phyloP scores from a whole-genome alignment of 2,888 invertebrate species.

The Tipula helvola region DNA sequence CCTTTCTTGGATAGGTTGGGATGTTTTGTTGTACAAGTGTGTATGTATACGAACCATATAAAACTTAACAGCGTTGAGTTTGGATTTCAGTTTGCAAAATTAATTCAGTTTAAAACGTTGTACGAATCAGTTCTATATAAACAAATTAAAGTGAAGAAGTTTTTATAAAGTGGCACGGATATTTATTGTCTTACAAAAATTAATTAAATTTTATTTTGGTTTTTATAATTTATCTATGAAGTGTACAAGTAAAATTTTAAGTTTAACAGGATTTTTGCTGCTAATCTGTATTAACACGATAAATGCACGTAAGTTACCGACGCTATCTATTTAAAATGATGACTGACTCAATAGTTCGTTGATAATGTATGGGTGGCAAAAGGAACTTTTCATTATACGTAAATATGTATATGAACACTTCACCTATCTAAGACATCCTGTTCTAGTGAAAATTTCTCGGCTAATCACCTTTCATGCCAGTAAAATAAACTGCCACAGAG shows the following conservation, averaged over 20 bases:
- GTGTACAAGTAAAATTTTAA: background rate
- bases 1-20: no score
- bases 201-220: background rate
- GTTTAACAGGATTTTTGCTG: background rate
- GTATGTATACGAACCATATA: background rate
- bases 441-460: no score
- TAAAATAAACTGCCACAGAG: no score
- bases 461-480: no score
- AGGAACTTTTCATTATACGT: no score
- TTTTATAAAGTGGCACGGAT: background rate
- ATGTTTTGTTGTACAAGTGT: no score
- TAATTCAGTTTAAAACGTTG: background rate
- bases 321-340: no score
- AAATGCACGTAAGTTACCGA: background rate
- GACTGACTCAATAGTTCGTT: no score
- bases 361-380: no score
- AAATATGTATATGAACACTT: no score
- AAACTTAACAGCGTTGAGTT: background rate
- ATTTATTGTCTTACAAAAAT: background rate
- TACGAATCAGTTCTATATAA: background rate
- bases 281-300: background rate
- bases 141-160: background rate
- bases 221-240: background rate
- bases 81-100: background rate
- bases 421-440: no score